Evolutionary conservation across 2,113 vertebrate genomes (phyloP), one percentile per base, ranked within the genome.

Genomic region (Donacobius atricapilla): DNA sequence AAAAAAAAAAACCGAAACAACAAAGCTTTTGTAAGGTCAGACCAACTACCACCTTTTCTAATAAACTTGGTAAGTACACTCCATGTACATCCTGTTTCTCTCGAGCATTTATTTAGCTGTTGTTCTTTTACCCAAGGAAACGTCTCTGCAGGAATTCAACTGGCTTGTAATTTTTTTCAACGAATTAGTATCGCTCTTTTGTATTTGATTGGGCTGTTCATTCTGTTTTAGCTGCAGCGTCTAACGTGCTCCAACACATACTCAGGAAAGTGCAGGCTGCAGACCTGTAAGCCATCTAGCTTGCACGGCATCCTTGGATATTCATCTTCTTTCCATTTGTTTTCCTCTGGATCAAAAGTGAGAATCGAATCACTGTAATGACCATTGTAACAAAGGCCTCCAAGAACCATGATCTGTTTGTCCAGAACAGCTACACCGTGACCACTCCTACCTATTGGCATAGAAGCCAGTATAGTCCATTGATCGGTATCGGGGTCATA

Each of bases 281-380:
- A 99, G 77, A 99, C 99, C 97, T 99, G 99, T 97, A 99, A 98
- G 82, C 99, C 99, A 93, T 99, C 99, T 97, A 99, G 98, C 98
- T 99, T 99, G 98, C 99, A 99, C 30, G 99, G 99, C 99, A 99
- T 99, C 95, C 99, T 98, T 33, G 99, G 99, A 97, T 99, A 99
- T 97, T 99, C 99, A 87, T 99, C 99, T 98, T 99, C 99, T 98
- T 99, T 99, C 99, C 99, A 99, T 96, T 99, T 99, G 98, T 99
- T 99, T 63, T 99, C 99, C 78, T 99, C 99, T 2, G 99, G 99
- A 97, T 99, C 99, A 89, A 99, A 99, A 65, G 99, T 99, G 76
- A 99, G 99, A 97, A 99, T 99, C 6, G 99, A 99, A 98, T 99
- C 99, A 85, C 99, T 99, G 98, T 99, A 99, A 97, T 99, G 99